Evolutionary conservation across 2,888 invertebrate species (phyloP).

Genomic region (Bimastos eiseni): DNA sequence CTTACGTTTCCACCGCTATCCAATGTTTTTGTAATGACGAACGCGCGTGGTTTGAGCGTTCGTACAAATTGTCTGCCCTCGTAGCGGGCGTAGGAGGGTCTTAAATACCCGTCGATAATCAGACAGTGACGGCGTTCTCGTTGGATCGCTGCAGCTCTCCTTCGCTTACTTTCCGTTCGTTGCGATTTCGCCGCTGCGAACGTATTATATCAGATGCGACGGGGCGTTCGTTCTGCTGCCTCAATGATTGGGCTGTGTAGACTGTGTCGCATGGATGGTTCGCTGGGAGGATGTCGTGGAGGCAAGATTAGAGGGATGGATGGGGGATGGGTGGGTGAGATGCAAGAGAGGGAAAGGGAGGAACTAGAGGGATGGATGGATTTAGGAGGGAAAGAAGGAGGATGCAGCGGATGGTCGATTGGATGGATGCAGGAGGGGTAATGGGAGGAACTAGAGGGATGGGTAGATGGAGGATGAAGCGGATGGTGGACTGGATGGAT

Average conservation of each 20-base stretch:
- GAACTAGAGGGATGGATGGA: not conserved
- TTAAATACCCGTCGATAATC: not conserved
- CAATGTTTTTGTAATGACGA: not conserved
- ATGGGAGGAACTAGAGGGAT: no score
- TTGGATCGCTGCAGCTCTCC: no score
- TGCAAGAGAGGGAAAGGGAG: not conserved
- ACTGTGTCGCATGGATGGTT: not conserved
- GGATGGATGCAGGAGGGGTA: not conserved
- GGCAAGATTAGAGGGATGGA: not conserved
- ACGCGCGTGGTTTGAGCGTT: not conserved
- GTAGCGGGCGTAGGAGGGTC: not conserved
- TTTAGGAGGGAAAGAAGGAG: not conserved
- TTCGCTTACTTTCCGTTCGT: not conserved
- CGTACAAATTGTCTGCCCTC: not conserved
- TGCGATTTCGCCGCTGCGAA: not conserved
- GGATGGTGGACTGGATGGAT: not conserved
- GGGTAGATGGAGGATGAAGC: no score
- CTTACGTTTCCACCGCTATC: not conserved
- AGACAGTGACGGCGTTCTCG: no score
- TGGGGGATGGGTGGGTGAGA: not conserved
- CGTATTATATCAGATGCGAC: not conserved
- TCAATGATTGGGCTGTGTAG: not conserved
- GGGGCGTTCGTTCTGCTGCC: not conserved
- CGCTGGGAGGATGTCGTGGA: not conserved
- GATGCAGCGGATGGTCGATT: no score